phyloP scores from a whole-genome alignment of 2,797 vertebrate species.

The Micromesistius poutassou region DNA sequence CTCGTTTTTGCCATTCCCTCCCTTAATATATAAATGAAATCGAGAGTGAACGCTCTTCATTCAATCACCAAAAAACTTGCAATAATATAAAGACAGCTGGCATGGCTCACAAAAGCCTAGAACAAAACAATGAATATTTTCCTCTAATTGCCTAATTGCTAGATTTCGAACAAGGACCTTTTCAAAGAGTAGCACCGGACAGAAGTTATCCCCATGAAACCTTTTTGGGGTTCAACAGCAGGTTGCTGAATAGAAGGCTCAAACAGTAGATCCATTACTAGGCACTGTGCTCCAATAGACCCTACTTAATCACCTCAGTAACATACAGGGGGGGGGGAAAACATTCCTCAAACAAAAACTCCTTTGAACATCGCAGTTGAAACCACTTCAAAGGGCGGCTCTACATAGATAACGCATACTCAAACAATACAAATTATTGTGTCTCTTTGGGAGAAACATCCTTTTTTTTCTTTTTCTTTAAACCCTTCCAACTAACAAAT shows the following conservation, averaged over 20 bases:
- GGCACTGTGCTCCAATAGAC: constrained; percentile 61
- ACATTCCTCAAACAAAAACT: constrained; percentile 29
- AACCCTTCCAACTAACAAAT: constrained; percentile 26
- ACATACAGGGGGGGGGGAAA: constrained; percentile 31
- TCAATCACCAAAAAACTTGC: constrained; percentile 40
- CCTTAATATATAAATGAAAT: constrained; percentile 9
- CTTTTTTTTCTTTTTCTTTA: constrained; percentile 6
- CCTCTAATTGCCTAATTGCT: constrained; percentile 5
- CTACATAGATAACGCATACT: constrained; percentile 29
- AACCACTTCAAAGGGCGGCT: constrained; percentile 11
- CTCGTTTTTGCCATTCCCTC: constrained; percentile 12
- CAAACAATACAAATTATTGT: constrained; percentile 21
- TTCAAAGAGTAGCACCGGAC: constrained; percentile 63
- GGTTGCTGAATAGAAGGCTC: constrained; percentile 20
- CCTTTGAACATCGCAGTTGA: constrained; percentile 5
- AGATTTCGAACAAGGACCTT: constrained; percentile 37
- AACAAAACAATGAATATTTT: constrained; percentile 32
- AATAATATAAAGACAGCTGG: constrained; percentile 30
- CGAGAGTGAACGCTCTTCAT: constrained; percentile 13
- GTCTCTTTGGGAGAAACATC: constrained; percentile 39
- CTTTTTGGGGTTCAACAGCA: constrained; percentile 43
- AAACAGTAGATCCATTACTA: constrained; percentile 51
- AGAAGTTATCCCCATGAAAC: constrained; percentile 26
- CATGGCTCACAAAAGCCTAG: constrained; percentile 33
- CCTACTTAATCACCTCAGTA: constrained; percentile 53